phyloP scores from a whole-genome alignment of 2,888 invertebrate species.

The Taphrorychus bicolor region DNA sequence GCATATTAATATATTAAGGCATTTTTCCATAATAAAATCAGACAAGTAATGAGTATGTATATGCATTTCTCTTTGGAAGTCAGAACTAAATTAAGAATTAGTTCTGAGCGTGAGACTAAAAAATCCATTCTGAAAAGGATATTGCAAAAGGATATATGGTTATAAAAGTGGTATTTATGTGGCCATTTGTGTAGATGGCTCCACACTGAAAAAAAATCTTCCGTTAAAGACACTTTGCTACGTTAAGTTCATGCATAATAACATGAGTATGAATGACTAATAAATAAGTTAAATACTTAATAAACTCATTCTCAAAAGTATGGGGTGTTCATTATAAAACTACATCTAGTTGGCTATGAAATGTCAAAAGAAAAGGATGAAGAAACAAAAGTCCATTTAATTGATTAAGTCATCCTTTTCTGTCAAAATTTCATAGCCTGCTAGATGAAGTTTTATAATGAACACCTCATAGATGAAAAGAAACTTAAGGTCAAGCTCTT shows the following conservation, averaged over 20 bases:
- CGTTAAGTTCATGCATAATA: neutral
- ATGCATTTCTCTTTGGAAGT: neutral
- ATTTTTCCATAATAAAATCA: too few relatives aligned
- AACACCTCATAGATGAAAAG: too few relatives aligned
- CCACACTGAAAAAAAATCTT: slow-evolving; percentile 50
- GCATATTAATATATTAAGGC: neutral
- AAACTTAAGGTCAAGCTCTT: too few relatives aligned
- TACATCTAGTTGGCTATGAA: too few relatives aligned
- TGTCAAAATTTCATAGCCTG: too few relatives aligned
- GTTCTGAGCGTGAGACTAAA: slow-evolving; percentile 3
- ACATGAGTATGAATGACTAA: neutral
- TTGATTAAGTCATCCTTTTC: too few relatives aligned
- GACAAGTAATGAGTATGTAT: neutral
- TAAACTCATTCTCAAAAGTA: too few relatives aligned
- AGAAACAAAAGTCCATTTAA: too few relatives aligned
- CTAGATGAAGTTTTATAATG: too few relatives aligned
- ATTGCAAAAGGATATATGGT: slow-evolving; percentile 31
- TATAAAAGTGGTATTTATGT: slow-evolving; percentile 13
- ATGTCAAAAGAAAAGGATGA: too few relatives aligned
- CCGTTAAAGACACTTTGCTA: slow-evolving; percentile 18
- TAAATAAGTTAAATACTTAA: neutral
- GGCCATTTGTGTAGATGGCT: slow-evolving; percentile 38
- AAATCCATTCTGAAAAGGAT: slow-evolving; percentile 29
- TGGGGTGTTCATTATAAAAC: too few relatives aligned
- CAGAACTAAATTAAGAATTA: slow-evolving; percentile 22